A percentile compares a stretch with the other conserved stretches of the same genome.
These are phyloP conservation scores for Enteromius anoplus DNA, from an alignment of 2,797 vertebrate genomes.

Conservation along the genomic window DNA sequence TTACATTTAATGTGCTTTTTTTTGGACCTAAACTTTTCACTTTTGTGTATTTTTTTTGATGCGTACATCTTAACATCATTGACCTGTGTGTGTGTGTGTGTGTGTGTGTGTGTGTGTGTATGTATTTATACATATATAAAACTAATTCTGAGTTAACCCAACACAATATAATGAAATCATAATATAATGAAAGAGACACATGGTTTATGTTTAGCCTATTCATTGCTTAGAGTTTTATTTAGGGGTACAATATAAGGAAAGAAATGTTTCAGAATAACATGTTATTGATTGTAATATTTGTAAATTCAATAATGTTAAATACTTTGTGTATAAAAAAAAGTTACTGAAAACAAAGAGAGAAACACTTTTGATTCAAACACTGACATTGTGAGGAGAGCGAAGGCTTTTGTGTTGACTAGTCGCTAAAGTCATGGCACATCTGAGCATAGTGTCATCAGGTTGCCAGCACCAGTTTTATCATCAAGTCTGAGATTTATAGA, in stretches of 20 bases:
- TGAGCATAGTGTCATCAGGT: constrained; percentile 55
- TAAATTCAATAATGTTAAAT: constrained; percentile 65
- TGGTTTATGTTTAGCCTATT: constrained; percentile 17
- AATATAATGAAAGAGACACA: not conserved
- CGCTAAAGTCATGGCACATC: constrained; percentile 41
- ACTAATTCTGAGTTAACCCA: not conserved
- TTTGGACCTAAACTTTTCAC: too few relatives aligned
- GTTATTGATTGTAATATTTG: constrained; percentile 55
- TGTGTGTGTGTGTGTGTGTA: too few relatives aligned
- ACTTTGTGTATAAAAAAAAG: constrained; percentile 63
- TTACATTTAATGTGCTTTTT: too few relatives aligned
- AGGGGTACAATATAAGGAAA: constrained; percentile 56
- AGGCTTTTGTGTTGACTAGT: constrained; percentile 39
- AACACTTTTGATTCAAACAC: constrained; percentile 65
- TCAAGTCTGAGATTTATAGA: constrained; percentile 53
- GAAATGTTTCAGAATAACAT: constrained; percentile 56
- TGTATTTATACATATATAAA: too few relatives aligned
- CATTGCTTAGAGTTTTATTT: constrained; percentile 65
- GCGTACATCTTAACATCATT: too few relatives aligned
- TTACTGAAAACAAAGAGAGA: constrained; percentile 55
- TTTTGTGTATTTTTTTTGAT: too few relatives aligned
- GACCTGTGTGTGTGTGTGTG: too few relatives aligned
- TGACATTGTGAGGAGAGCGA: constrained; percentile 59
- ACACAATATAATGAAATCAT: too few relatives aligned
- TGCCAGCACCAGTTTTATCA: constrained; percentile 61